A percentile compares a stretch with the other conserved stretches of the same genome.
Evolutionary conservation across 1,140 invertebrate species (phyloP).

Genomic region (Tetragnatha versicolor): DNA sequence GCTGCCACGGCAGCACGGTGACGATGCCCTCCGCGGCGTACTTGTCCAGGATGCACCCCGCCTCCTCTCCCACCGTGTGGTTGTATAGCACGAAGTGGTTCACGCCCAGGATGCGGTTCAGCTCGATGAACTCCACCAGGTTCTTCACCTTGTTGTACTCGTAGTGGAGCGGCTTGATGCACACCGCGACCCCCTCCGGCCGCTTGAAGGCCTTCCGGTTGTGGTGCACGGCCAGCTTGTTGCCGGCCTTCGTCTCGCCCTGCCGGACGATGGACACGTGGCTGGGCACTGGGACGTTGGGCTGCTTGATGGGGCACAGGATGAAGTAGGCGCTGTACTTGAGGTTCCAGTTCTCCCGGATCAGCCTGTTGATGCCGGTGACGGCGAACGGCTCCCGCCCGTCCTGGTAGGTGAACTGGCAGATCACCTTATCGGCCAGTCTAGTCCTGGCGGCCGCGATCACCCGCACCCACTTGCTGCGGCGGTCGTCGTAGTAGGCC

Average conservation of each 20-base stretch:
- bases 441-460: conserved; percentile 87
- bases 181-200: conserved; percentile 76
- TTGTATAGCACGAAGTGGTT: conserved; percentile 93
- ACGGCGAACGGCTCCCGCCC: conserved; percentile 58
- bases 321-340: conserved; percentile 92
- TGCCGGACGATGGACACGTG: conserved; percentile 72
- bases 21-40: conserved; percentile 74
- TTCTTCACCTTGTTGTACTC: conserved; percentile 80
- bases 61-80: conserved; percentile 80
- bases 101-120: conserved; percentile 85
- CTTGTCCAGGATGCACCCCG: conserved; percentile 74
- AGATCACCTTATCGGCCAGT: conserved; percentile 78
- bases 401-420: conserved; percentile 78
- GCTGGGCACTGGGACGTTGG: conserved; percentile 63
- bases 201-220: conserved; percentile 54
- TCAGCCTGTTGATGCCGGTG: conserved; percentile 70
- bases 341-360: conserved; percentile 92
- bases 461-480: conserved; percentile 72
- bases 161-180: conserved; percentile 92
- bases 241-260: conserved; percentile 65
- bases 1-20: conserved; percentile 81
- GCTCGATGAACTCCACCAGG: conserved; percentile 90
- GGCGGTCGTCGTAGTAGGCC: conserved; percentile 78
- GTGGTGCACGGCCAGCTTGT: conserved; percentile 67
- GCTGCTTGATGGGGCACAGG: conserved; percentile 71